A percentile compares a stretch with the other conserved stretches of the same genome.
Evolutionary conservation across 2,888 invertebrate genomes (phyloP).

Genomic region (Parnassius apollo): DNA sequence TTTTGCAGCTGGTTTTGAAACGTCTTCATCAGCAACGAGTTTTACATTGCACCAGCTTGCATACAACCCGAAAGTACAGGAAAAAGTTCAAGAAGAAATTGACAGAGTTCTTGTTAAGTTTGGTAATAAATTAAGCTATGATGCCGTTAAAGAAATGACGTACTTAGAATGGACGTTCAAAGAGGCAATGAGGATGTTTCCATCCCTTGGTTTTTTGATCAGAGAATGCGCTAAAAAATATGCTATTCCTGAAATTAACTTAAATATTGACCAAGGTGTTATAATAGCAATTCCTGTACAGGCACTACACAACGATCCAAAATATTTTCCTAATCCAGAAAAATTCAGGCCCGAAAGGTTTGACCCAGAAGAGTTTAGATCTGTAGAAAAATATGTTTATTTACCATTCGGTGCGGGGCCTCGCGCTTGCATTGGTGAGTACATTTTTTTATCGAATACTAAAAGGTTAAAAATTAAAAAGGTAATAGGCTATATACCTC

Average conservation of each 20-base stretch:
- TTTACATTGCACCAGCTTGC: conserved; percentile 71
- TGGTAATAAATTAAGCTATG: conserved; percentile 27
- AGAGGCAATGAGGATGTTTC: conserved; percentile 69
- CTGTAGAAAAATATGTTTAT: conserved; percentile 36
- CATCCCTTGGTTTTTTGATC: conserved; percentile 60
- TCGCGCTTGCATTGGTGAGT: conserved; percentile 67
- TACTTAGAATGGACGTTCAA: conserved; percentile 66
- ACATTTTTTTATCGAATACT: background rate
- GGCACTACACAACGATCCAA: conserved; percentile 63
- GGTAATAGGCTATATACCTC: too few species aligned
- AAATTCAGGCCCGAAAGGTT: conserved; percentile 37
- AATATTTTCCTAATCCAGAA: conserved; percentile 59
- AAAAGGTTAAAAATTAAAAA: too few species aligned
- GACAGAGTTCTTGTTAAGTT: conserved; percentile 55
- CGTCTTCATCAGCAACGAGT: conserved; percentile 74
- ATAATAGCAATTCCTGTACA: conserved; percentile 62
- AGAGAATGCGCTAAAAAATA: conserved; percentile 61
- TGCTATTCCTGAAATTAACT: conserved; percentile 59
- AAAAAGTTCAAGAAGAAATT: conserved; percentile 65
- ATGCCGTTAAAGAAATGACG: conserved; percentile 66
- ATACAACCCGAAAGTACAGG: conserved; percentile 66
- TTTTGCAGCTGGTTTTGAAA: conserved; percentile 77
- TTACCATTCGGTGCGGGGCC: conserved; percentile 72
- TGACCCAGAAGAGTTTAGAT: conserved; percentile 61
- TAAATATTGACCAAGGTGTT: conserved; percentile 60